These are phyloP conservation scores for Pangasius macronema DNA, from an alignment of 2,797 vertebrate species.

Conservation along the genomic window DNA sequence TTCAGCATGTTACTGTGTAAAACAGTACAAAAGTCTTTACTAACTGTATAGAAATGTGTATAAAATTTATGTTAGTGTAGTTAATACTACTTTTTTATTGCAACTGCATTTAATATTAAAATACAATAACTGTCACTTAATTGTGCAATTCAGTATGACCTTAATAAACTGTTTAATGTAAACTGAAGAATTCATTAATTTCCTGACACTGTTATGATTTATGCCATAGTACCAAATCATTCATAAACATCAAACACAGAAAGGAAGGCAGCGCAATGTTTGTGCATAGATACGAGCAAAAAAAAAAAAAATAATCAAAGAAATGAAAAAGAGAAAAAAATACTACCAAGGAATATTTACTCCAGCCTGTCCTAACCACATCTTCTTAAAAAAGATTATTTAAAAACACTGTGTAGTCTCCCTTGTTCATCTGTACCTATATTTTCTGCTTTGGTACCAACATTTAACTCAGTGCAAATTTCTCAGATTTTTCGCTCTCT, in stretches of 20 bases:
- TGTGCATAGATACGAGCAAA: slow-evolving; percentile 18
- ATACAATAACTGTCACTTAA: neutral
- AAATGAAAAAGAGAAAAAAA: slow-evolving; percentile 19
- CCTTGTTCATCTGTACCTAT: slow-evolving; percentile 5
- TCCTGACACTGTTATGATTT: neutral
- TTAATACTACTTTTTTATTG: neutral
- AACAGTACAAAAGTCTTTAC: neutral
- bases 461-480: slow-evolving; percentile 38
- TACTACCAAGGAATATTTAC: slow-evolving; percentile 55
- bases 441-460: slow-evolving; percentile 50
- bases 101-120: slow-evolving; percentile 13
- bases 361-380: slow-evolving; percentile 28
- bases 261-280: neutral
- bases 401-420: slow-evolving; percentile 10
- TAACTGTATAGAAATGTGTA: slow-evolving; percentile 2
- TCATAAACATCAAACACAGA: neutral
- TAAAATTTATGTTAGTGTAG: neutral
- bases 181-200: slow-evolving; percentile 25
- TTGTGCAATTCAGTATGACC: slow-evolving; percentile 39
- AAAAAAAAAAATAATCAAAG: neutral
- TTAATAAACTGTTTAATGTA: slow-evolving; percentile 34
- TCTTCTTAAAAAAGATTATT: neutral
- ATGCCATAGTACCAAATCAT: neutral
- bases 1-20: neutral
- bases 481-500: neutral